A percentile compares a stretch with the other conserved stretches of the same genome.
Conservation (phyloP, 2,113 vertebrate genomes). For the Myotis davidii region DNA sequence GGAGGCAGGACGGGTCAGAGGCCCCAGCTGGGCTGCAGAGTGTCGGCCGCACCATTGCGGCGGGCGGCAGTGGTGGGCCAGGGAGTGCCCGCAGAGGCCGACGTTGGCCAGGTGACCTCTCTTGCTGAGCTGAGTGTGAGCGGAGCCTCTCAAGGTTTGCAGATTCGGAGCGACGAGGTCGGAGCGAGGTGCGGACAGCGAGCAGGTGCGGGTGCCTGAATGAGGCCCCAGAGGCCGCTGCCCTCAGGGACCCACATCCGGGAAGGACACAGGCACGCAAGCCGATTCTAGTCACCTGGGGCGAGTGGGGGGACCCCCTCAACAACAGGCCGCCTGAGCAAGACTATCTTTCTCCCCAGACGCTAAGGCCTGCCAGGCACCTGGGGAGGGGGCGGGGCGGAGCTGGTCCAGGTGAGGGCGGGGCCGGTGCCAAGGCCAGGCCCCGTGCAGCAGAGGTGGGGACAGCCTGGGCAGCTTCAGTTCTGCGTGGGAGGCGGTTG, state of each 20-base stretch:
- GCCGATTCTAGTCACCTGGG: background rate
- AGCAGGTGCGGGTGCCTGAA: background rate
- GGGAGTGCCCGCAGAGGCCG: background rate
- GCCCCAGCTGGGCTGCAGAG: background rate
- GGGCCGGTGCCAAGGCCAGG: background rate
- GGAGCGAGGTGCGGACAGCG: background rate
- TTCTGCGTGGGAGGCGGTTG: accelerated
- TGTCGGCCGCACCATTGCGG: too few species aligned
- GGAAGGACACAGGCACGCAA: too few species aligned
- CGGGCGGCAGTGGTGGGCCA: background rate
- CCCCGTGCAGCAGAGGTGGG: background rate
- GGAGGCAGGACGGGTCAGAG: background rate
- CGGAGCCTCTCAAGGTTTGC: background rate
- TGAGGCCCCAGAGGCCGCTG: background rate
- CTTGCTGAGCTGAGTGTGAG: background rate
- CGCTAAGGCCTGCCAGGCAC: background rate
- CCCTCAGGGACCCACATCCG: background rate
- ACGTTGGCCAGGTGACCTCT: background rate
- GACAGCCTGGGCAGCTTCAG: too few species aligned
- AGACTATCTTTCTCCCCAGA: background rate
- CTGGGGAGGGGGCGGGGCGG: background rate
- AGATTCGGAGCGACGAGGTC: too few species aligned
- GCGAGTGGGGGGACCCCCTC: too few species aligned
- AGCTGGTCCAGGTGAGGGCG: background rate
- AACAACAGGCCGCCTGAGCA: background rate